Base-by-base conservation (phyloP, 1,140 invertebrate species). In the Zaprionus ornatus region DNA sequence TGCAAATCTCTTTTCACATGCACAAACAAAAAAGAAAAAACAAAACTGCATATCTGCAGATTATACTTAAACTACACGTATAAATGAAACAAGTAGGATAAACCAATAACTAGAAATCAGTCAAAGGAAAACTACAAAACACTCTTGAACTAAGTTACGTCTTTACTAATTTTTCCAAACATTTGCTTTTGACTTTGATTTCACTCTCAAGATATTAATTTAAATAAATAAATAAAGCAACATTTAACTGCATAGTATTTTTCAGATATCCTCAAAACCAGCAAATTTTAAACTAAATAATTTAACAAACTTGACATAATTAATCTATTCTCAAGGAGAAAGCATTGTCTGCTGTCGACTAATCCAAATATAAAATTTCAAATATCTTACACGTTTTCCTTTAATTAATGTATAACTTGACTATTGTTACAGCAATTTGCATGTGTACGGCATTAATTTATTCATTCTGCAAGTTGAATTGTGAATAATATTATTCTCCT, bases 151-250 rank as follows among this genome's bases (percentile, higher is more conserved):
- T 29, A 29, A 32, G 7, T 10, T 10, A 32, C 2, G 9, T 40
- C 37, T 6, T 40, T 15, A 5, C 15, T n/a, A 13, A 40, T 2
- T 40, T 40, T 13, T n/a, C 4, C 4, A 10, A 13, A 50, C 17
- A 23, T 50, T 23, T 50, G 45, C 19, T 23, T 50, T 45, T 45
- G 37, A 6, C 15, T 40, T 40, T 40, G 5, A n/a, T 17, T 7
- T 42, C 15, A 3, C n/a, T 17, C 40, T 42, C 7, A 3, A 37
- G 13, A 15, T 37, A 4, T n/a, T 17, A 45, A 45, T n/a, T 13
- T 59, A 27, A 23, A 25, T n/a, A 52, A 17, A 40, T 59, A 59
- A 54, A 59, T 45, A 9, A 45, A 45, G n/a, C 40, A 45, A 17
- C 40, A 45, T 4, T 17, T 7, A 15, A 7, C 6, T 9, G 40